Percentiles rank a stretch among this genome's conserved stretches.
These are phyloP conservation scores for Macrophya annulata DNA, from an alignment of 2,888 invertebrate genomes.

Conservation along the genomic window DNA sequence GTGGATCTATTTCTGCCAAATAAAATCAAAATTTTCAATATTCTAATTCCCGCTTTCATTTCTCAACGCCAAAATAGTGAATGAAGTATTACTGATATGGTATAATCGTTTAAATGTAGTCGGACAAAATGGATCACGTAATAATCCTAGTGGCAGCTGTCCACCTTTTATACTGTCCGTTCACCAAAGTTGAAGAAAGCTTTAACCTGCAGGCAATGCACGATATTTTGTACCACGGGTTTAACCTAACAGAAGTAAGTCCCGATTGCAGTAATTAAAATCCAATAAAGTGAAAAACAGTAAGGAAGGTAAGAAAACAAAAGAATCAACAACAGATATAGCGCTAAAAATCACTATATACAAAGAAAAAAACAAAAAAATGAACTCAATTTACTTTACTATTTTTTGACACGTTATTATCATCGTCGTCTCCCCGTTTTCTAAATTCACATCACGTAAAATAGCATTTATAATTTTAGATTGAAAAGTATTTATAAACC, in stretches of 20 bases:
- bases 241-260: conserved; percentile 91
- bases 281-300: conserved; percentile 65
- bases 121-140: conserved; percentile 86
- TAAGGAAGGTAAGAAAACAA: conserved; percentile 6
- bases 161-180: conserved; percentile 94
- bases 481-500: not conserved
- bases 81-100: not conserved
- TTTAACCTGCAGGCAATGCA: conserved; percentile 99
- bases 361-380: not conserved
- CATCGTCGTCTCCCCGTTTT: not conserved
- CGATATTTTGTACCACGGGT: conserved; percentile 94
- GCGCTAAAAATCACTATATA: not conserved
- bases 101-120: conserved; percentile 36
- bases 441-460: not conserved
- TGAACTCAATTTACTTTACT: not conserved
- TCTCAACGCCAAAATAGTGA: not conserved
- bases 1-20: not conserved
- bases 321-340: not conserved
- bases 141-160: conserved; percentile 88
- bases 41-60: not conserved
- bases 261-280: conserved; percentile 69
- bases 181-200: conserved; percentile 99
- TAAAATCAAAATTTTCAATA: not conserved
- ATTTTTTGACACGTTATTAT: not conserved
- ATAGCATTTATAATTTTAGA: not conserved